Evolutionary conservation across 2,797 vertebrate genomes (phyloP).

Genomic region (Chiroxiphia lanceolata): DNA sequence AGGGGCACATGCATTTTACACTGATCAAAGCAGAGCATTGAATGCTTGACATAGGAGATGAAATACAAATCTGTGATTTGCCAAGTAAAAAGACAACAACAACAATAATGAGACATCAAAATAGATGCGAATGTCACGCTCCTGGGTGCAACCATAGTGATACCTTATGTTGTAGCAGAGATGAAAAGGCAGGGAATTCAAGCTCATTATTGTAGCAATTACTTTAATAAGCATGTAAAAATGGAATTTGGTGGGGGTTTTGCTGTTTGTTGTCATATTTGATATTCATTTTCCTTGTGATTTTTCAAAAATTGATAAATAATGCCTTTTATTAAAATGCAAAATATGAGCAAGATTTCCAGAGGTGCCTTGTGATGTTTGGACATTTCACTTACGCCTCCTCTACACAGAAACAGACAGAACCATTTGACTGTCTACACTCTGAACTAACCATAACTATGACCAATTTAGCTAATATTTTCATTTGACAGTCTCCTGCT

Average conservation of each 20-base stretch:
- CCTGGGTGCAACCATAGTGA: not conserved
- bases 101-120: conserved; percentile 43
- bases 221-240: not conserved
- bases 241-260: not conserved
- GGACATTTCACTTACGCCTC: not conserved
- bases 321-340: not conserved
- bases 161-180: not conserved
- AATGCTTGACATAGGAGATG: not conserved
- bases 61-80: conserved; percentile 22
- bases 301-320: not conserved
- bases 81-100: conserved; percentile 26
- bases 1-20: not conserved
- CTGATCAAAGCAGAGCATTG: conserved; percentile 39
- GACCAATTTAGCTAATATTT: not conserved
- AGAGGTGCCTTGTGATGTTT: not conserved
- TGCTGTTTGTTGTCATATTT: not conserved
- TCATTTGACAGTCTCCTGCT: not conserved
- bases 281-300: not conserved
- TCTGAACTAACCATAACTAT: not conserved
- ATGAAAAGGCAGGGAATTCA: not conserved
- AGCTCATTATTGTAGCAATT: conserved; percentile 7
- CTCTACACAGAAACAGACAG: not conserved
- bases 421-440: not conserved
- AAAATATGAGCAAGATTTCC: not conserved
- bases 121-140: conserved; percentile 15